Percentiles rank a stretch among this genome's conserved stretches.
Evolutionary conservation across 2,797 vertebrate genomes (phyloP).

Genomic region (Acridotheres tristis): DNA sequence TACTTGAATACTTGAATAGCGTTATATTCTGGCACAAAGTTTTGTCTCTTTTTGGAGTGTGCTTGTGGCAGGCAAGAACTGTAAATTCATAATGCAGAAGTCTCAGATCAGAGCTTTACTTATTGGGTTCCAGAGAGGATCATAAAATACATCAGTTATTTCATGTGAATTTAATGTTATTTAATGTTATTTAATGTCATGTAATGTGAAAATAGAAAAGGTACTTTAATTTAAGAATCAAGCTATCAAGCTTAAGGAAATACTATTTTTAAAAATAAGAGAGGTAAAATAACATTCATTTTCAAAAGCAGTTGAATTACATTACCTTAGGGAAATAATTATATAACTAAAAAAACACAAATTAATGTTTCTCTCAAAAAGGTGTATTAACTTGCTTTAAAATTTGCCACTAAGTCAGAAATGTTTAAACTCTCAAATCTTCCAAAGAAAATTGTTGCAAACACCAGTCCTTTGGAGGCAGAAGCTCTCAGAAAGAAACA

Average conservation of each 20-base stretch:
- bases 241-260: not conserved
- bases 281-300: not conserved
- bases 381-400: not conserved
- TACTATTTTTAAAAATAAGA: not conserved
- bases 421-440: not conserved
- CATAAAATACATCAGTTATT: not conserved
- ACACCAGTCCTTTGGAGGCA: not conserved
- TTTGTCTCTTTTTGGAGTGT: not conserved
- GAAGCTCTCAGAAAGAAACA: not conserved
- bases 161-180: not conserved
- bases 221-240: not conserved
- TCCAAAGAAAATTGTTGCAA: not conserved
- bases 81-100: not conserved
- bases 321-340: not conserved
- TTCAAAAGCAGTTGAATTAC: not conserved
- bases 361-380: not conserved
- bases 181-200: not conserved
- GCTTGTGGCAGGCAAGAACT: not conserved
- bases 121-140: not conserved
- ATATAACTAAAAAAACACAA: not conserved
- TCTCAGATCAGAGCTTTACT: not conserved
- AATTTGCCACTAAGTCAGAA: not conserved
- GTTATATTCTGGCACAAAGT: not conserved
- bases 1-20: not conserved
- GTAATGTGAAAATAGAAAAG: not conserved